Evolutionary conservation across 2,797 vertebrate species (phyloP), one percentile per base, ranked within the genome.

Genomic region (Acrossocheilus wenchowensis): DNA sequence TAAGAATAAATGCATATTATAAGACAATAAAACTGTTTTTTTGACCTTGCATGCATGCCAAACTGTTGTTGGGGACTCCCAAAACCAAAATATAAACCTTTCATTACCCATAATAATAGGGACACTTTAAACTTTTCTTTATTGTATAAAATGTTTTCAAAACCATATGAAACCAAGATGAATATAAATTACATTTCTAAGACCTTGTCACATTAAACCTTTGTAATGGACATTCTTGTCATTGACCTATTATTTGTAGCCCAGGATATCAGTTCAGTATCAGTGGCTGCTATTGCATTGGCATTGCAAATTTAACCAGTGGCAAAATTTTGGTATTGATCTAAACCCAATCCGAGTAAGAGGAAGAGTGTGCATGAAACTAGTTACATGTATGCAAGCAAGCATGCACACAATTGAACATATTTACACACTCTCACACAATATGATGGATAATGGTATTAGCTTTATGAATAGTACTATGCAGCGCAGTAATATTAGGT

Each of bases 391-490:
- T 23, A 52, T 4, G n/a, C 14, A 30, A 26, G 26, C n/a, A 75
- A 34, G 23, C 68, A 60, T 73, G 52, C 81, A 45, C 48, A 81
- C 77, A 57, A 48, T 82, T 74, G 50, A 62, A 34, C 36, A 48
- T 57, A 60, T 86, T 85, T 57, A 72, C 52, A 79, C 66, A 75
- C 75, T 17, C 19, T 64, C 72, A 39, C 5, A 21, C 50, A 50
- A 41, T 62, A 62, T 75, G 71, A 60, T 48, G 11, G 54, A 72
- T 86, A 52, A 74, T 81, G 21, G 21, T 82, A 77, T 84, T 82
- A 78, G 78, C 52, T 66, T 68, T 71, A 71, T 87, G 87, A 87
- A 85, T 84, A 64, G 83, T 82, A 26, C 64, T 84, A 48, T 41
- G 60, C 64, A 87, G 80, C 54, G 36, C 75, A 60, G 81, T 84